These are phyloP conservation scores for Steinernema scapterisci DNA, from an alignment of 2,888 invertebrate genomes.

Conservation along the genomic window DNA sequence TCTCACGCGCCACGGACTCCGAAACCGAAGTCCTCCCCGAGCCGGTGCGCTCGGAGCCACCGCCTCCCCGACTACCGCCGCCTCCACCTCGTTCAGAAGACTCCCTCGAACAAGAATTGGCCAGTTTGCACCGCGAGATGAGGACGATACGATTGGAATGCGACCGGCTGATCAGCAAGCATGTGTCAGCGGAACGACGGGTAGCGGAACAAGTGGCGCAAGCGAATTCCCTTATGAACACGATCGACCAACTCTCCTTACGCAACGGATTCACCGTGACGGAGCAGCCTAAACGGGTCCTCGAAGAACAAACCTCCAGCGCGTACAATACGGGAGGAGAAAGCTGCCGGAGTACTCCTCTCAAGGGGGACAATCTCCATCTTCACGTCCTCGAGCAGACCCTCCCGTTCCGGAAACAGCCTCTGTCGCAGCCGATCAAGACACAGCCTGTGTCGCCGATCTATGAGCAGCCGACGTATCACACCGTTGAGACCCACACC, in stretches of 20 bases:
- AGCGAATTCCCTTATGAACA: slow-evolving; percentile 35
- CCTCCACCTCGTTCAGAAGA: slow-evolving; percentile 2
- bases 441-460: slow-evolving; percentile 32
- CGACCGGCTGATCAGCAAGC: slow-evolving; percentile 68
- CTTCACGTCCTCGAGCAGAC: background rate
- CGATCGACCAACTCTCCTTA: slow-evolving; percentile 34
- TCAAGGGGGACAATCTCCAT: slow-evolving; percentile 38
- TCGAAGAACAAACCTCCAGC: slow-evolving; percentile 74
- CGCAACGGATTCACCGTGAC: background rate
- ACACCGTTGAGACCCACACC: slow-evolving; percentile 43
- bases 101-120: slow-evolving; percentile 69
- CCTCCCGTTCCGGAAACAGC: background rate
- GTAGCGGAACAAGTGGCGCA: slow-evolving; percentile 29
- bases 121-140: slow-evolving; percentile 73
- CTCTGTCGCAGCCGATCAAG: background rate
- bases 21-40: slow-evolving; percentile 38
- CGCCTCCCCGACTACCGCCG: background rate
- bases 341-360: slow-evolving; percentile 74
- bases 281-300: background rate
- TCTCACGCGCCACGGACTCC: slow-evolving; percentile 48
- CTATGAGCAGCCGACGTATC: slow-evolving; percentile 45
- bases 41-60: background rate
- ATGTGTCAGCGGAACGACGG: slow-evolving; percentile 34
- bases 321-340: slow-evolving; percentile 78
- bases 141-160: slow-evolving; percentile 74